phyloP scores from a whole-genome alignment of 64 coral and sea anemone genomes.

The Montipora capricornis region DNA sequence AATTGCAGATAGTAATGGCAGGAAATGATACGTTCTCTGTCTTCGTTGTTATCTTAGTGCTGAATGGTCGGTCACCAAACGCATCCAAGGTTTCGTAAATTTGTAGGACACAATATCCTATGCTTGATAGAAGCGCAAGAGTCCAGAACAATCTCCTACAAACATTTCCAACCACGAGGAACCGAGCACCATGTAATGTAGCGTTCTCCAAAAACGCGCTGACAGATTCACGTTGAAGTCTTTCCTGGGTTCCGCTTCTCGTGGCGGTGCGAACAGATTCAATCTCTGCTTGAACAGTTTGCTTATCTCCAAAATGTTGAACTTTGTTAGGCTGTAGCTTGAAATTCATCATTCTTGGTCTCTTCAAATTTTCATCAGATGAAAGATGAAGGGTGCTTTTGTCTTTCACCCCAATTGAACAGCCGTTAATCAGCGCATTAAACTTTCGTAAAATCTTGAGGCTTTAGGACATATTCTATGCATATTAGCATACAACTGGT shows the following conservation, averaged over 20 bases:
- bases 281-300: not conserved
- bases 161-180: not conserved
- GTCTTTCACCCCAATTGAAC: too few species aligned
- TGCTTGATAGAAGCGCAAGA: not conserved
- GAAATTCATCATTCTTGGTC: not conserved
- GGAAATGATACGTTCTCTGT: not conserved
- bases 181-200: constrained; percentile 23
- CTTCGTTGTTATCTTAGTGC: constrained; percentile 23
- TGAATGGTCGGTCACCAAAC: constrained; percentile 25
- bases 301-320: too few species aligned
- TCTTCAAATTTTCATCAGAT: not conserved
- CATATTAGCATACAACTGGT: too few species aligned
- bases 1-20: constrained; percentile 47
- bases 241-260: too few species aligned
- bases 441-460: too few species aligned
- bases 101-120: constrained; percentile 4
- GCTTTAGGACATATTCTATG: too few species aligned
- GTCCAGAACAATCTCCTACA: constrained; percentile 31
- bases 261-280: not conserved
- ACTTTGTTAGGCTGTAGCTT: not conserved
- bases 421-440: too few species aligned
- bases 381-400: too few species aligned
- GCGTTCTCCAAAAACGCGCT: not conserved
- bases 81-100: not conserved
- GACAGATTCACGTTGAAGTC: not conserved